A percentile compares a stretch with the other conserved stretches of the same genome.
Evolutionary conservation across 2,797 vertebrate species (phyloP).

Genomic region (Echeneis naucrates): DNA sequence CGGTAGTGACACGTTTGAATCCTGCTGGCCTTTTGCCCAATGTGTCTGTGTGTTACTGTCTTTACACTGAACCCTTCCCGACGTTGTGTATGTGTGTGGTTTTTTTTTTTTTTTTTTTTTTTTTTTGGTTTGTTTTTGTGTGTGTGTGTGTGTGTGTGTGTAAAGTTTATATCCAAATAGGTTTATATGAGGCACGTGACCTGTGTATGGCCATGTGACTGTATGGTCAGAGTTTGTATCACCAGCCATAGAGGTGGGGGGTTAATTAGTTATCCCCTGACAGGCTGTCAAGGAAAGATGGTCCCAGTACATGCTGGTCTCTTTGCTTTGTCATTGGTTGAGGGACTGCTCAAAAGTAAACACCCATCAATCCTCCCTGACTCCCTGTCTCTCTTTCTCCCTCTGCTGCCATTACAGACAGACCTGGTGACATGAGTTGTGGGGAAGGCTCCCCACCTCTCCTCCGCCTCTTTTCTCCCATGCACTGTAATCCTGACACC

Average conservation of each 20-base stretch:
- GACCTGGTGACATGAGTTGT: conserved; percentile 61
- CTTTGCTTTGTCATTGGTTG: conserved; percentile 62
- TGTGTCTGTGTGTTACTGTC: conserved; percentile 26
- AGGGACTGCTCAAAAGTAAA: conserved; percentile 76
- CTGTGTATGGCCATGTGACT: conserved; percentile 28
- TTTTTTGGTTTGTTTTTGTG: too few relatives aligned
- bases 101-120: too few relatives aligned
- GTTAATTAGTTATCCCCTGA: conserved; percentile 39
- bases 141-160: too few relatives aligned
- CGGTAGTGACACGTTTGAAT: conserved; percentile 63
- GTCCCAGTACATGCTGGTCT: conserved; percentile 41
- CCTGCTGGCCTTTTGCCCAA: conserved; percentile 70
- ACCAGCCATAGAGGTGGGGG: conserved; percentile 4
- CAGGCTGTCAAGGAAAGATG: conserved; percentile 35
- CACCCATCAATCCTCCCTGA: conserved; percentile 72
- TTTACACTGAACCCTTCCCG: conserved; percentile 20
- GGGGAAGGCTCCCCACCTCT: conserved; percentile 62
- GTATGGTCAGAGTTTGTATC: conserved; percentile 26
- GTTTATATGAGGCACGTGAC: conserved; percentile 31
- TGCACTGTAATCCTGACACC: conserved; percentile 71
- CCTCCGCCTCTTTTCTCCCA: conserved; percentile 61
- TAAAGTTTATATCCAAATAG: conserved; percentile 14
- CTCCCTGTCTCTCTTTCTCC: conserved; percentile 52
- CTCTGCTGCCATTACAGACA: conserved; percentile 47
- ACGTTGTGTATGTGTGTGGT: conserved; percentile 36